phyloP scores from a whole-genome alignment of 2,797 vertebrate species.

The Dendrocincla fuliginosa region DNA sequence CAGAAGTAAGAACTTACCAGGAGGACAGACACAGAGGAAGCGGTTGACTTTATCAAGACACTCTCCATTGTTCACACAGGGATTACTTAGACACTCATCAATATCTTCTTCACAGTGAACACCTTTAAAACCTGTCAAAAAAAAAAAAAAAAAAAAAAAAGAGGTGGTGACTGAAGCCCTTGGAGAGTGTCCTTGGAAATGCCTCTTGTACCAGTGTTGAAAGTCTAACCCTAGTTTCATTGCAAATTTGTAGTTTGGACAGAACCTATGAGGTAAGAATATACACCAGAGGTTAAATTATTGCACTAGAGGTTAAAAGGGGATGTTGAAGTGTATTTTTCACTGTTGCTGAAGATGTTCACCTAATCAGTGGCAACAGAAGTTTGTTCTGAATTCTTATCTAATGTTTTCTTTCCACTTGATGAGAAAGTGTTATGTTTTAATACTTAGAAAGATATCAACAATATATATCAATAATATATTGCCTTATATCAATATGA shows the following conservation, averaged over 20 bases:
- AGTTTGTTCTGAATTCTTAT: not conserved
- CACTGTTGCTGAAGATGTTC: not conserved
- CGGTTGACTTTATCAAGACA: constrained; percentile 90
- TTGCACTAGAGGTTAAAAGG: not conserved
- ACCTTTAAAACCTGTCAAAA: constrained; percentile 87
- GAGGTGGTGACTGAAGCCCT: not conserved
- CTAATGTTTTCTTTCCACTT: not conserved
- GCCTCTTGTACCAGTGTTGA: not conserved
- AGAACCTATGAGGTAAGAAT: not conserved
- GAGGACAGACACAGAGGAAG: constrained; percentile 90
- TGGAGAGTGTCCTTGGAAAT: not conserved
- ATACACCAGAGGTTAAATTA: not conserved
- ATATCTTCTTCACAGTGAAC: constrained; percentile 88
- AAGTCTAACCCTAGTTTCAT: not conserved
- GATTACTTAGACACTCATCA: constrained; percentile 90
- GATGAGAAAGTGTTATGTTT: not conserved
- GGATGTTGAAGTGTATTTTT: not conserved
- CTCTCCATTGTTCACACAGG: constrained; percentile 91
- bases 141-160: not conserved
- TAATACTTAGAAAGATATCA: not conserved
- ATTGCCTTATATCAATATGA: not conserved
- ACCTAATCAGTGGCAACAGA: not conserved
- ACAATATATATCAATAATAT: not conserved
- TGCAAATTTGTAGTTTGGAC: not conserved
- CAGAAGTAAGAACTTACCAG: constrained; percentile 79